These are phyloP conservation scores for Zaprionus capensis DNA, from an alignment of 1,140 invertebrate genomes.

Conservation along the genomic window DNA sequence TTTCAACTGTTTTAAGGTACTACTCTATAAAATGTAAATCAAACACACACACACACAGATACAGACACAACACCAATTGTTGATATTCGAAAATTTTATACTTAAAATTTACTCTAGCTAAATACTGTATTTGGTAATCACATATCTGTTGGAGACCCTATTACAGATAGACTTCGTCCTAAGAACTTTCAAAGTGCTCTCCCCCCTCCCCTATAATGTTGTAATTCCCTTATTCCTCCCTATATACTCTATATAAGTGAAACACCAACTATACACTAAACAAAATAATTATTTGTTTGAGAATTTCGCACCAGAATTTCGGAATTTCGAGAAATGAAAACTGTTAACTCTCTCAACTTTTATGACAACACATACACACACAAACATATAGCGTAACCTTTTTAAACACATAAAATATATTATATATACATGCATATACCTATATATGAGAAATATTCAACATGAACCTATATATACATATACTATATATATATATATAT, in stretches of 20 bases:
- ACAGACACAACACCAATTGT: constrained; percentile 74
- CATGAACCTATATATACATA: constrained; percentile 43
- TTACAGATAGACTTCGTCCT: constrained; percentile 42
- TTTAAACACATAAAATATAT: constrained; percentile 47
- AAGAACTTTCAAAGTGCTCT: constrained; percentile 68
- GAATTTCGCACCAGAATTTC: constrained; percentile 41
- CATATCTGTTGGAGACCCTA: constrained; percentile 70
- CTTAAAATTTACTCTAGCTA: constrained; percentile 48
- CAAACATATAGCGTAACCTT: constrained; percentile 37
- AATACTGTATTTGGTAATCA: constrained; percentile 60
- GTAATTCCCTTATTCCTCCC: constrained; percentile 11
- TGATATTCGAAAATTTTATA: constrained; percentile 74
- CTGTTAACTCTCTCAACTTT: constrained; percentile 66
- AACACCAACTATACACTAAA: constrained; percentile 25
- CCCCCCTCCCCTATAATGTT: constrained; percentile 3
- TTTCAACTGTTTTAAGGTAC: constrained; percentile 49
- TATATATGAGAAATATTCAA: constrained; percentile 33
- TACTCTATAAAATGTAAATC: constrained; percentile 25
- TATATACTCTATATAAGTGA: constrained; percentile 2
- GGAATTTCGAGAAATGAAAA: constrained; percentile 33
- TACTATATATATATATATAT: constrained; percentile 36
- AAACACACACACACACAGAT: constrained; percentile 29
- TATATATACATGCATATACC: constrained; percentile 41
- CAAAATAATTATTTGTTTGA: constrained; percentile 32
- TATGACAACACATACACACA: constrained; percentile 36